Conservation (phyloP, 2,797 vertebrate species). For the Neoniphon sammara region DNA sequence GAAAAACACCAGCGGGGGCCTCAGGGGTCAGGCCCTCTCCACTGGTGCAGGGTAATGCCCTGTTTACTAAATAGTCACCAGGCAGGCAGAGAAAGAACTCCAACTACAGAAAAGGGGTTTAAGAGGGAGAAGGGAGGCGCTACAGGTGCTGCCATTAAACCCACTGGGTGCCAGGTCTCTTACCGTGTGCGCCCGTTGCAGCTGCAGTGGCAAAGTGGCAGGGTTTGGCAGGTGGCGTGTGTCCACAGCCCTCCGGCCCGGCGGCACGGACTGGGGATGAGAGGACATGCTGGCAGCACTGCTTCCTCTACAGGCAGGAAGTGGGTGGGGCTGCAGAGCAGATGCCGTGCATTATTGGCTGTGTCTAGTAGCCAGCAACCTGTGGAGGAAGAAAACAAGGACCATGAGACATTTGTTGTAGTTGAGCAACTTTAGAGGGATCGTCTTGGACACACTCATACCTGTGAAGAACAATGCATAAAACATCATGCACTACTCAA, state of each 20-base stretch:
- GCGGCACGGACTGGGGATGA: constrained; percentile 82
- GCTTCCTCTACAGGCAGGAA: constrained; percentile 84
- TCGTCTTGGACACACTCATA: not conserved
- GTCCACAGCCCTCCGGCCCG: constrained; percentile 82
- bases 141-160: not conserved
- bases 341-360: constrained; percentile 72
- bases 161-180: constrained; percentile 23
- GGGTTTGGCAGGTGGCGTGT: constrained; percentile 82
- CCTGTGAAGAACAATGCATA: constrained; percentile 7
- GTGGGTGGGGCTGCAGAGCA: constrained; percentile 72
- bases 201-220: constrained; percentile 80
- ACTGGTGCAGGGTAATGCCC: constrained; percentile 41
- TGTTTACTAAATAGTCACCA: constrained; percentile 63
- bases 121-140: not conserved
- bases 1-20: constrained; percentile 38
- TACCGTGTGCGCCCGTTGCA: constrained; percentile 83
- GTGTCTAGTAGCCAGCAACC: constrained; percentile 71
- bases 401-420: constrained; percentile 10
- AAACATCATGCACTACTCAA: not conserved
- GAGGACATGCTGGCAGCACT: constrained; percentile 84
- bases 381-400: constrained; percentile 39
- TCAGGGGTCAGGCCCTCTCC: constrained; percentile 49
- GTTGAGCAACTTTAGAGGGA: not conserved
- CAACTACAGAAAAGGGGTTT: not conserved
- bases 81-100: constrained; percentile 22